Evolutionary conservation across 2,888 invertebrate species (phyloP).

Genomic region (Perizoma flavofasciatum): DNA sequence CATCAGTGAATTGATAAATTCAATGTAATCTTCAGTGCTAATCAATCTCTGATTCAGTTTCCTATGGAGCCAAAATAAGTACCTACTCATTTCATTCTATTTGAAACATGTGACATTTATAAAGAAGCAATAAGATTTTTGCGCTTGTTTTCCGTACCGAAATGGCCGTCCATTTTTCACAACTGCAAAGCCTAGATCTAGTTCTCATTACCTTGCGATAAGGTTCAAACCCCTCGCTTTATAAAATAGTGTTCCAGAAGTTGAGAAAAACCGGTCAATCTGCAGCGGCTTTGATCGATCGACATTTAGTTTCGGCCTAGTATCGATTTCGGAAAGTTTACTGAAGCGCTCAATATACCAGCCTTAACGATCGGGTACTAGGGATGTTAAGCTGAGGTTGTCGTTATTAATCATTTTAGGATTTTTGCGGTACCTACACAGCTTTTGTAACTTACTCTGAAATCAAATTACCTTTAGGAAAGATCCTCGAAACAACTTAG

Average conservation of each 20-base stretch:
- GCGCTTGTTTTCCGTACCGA: not conserved
- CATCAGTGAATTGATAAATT: too few species aligned
- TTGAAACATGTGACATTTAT: conserved; percentile 4
- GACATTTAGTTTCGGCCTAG: conserved; percentile 1
- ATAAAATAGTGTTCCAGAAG: conserved; percentile 42
- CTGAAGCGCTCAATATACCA: not conserved
- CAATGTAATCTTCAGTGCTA: too few species aligned
- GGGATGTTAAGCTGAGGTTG: not conserved
- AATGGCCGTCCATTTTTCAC: not conserved
- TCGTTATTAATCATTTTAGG: too few species aligned
- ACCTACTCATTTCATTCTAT: not conserved
- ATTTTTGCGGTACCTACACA: too few species aligned
- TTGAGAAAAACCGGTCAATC: conserved; percentile 49
- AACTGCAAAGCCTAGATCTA: not conserved
- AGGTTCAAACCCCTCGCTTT: not conserved
- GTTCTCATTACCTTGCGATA: conserved; percentile 6
- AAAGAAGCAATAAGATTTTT: conserved; percentile 10
- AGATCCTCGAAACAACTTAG: too few species aligned
- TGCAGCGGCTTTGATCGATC: conserved; percentile 32
- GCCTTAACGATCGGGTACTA: not conserved
- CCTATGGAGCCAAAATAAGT: too few species aligned
- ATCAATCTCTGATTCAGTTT: too few species aligned
- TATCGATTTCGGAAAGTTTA: conserved; percentile 2
- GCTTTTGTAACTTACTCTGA: too few species aligned
- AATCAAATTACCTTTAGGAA: too few species aligned